These are phyloP conservation scores for Drosophila imparisetae DNA, from an alignment of 2,888 invertebrate genomes.

Conservation along the genomic window DNA sequence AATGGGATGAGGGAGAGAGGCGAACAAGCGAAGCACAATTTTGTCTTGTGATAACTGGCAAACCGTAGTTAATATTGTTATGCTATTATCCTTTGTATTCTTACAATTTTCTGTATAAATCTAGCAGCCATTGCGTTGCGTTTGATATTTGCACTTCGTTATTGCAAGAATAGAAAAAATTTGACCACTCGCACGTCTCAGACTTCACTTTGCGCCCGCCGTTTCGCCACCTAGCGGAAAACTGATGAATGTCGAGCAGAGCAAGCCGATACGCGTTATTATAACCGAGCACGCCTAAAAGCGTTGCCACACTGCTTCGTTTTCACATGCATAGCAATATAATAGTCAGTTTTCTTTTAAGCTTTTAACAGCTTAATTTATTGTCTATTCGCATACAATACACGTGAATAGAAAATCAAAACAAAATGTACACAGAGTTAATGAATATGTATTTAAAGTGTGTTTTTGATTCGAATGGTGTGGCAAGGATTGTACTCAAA, in stretches of 20 bases:
- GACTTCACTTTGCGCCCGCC: conserved; percentile 70
- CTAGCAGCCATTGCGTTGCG: conserved; percentile 83
- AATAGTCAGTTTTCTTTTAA: not conserved
- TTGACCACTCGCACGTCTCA: conserved; percentile 65
- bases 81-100: conserved; percentile 51
- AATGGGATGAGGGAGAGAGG: conserved; percentile 24
- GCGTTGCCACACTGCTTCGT: conserved; percentile 29
- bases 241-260: conserved; percentile 51
- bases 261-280: conserved; percentile 38
- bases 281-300: conserved; percentile 34
- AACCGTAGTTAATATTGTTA: conserved; percentile 27
- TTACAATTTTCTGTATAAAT: conserved; percentile 85
- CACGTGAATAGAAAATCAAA: not conserved
- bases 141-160: conserved; percentile 68
- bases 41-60: conserved; percentile 31
- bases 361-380: not conserved
- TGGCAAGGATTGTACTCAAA: conserved; percentile 8
- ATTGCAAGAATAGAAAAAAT: conserved; percentile 67
- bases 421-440: not conserved
- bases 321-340: conserved; percentile 10
- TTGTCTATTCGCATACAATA: not conserved
- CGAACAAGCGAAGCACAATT: conserved; percentile 36
- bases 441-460: not conserved
- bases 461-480: not conserved
- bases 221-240: conserved; percentile 78